Base-by-base conservation (phyloP, 2,797 vertebrate species). In the Ispidina lecontei region DNA sequence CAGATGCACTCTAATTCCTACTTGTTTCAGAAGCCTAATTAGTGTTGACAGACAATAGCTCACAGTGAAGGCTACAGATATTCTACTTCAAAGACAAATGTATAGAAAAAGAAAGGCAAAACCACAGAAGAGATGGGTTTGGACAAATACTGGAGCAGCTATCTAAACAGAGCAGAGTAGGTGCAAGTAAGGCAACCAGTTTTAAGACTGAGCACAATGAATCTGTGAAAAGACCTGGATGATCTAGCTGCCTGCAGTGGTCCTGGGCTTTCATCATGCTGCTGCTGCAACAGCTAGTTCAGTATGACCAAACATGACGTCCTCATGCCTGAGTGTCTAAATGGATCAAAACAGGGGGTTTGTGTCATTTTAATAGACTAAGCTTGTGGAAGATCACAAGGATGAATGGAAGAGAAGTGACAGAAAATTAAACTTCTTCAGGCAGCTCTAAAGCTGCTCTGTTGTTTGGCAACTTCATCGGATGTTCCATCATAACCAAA, bases 131-230 rank as follows among this genome's bases (percentile, higher is more conserved):
- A 87, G 33, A 65, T 44, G 54, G 37, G 62, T 90, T 87, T 62
- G 37, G 75, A 75, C 72, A 93, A 94, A 94, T 84, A 63, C 25
- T 69, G 79, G 46, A 87, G 54, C 49, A 89, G 72, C 59, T 80
- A 89, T 72, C 47, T 78, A 93, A 93, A 92, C 26, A 91, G 14
- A 83, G 65, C 33, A 89, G 51, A 87, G 70, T 89, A 92, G 73
- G 54, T 85, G 81, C 47, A 74, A n/a, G 35, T 81, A 62, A 77
- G 35, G 46, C 39, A 59, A 77, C 20, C 25, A 37, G 35, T 55
- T 59, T 80, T 55, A 74, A 85, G 74, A 68, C 7, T 4, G 29
- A 54, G 51, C 12, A 71, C 69, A 63, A 17, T 39, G 51, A 35
- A 22, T n/a, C 63, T 31, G 44, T 14, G 23, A 44, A 80, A 62